Percentiles rank a stretch among this genome's conserved stretches.
These are phyloP conservation scores for Corythoichthys intestinalis DNA, from an alignment of 2,113 vertebrate species.

Conservation along the genomic window DNA sequence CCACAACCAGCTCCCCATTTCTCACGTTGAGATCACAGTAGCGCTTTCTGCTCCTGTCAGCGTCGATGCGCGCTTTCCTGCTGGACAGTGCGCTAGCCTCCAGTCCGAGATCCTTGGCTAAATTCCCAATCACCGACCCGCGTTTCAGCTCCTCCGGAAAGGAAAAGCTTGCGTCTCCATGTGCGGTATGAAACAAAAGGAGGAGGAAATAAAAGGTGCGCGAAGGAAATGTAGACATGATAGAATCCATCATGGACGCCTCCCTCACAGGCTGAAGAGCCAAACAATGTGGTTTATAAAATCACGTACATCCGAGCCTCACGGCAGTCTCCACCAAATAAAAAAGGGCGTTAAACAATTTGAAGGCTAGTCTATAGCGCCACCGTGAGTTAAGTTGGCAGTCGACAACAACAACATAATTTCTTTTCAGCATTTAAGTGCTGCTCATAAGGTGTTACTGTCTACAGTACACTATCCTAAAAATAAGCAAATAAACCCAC, in stretches of 20 bases:
- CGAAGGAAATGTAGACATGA: neutral
- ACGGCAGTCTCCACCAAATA: neutral
- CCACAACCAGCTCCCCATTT: conserved; percentile 66
- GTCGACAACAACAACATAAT: neutral
- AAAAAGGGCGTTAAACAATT: neutral
- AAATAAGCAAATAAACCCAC: too few relatives aligned
- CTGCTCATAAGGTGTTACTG: neutral
- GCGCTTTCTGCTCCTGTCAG: conserved; percentile 44
- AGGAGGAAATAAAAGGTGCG: conserved; percentile 5
- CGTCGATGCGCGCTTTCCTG: conserved; percentile 53
- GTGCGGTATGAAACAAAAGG: neutral
- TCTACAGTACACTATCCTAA: too few relatives aligned
- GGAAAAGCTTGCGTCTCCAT: conserved; percentile 68
- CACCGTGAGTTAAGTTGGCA: conserved; percentile 34
- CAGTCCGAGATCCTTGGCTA: conserved; percentile 73
- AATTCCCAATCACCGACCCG: conserved; percentile 70
- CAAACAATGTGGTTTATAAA: neutral
- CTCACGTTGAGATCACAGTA: conserved; percentile 67
- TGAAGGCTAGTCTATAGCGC: conserved; percentile 33
- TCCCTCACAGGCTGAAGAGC: neutral
- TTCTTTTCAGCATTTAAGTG: neutral
- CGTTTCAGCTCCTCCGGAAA: conserved; percentile 73
- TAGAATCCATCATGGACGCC: neutral
- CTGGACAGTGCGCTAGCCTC: conserved; percentile 38
- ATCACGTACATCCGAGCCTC: neutral